A percentile compares a stretch with the other conserved stretches of the same genome.
Conservation (phyloP, 2,797 vertebrate genomes). For the Vireo griseus region DNA sequence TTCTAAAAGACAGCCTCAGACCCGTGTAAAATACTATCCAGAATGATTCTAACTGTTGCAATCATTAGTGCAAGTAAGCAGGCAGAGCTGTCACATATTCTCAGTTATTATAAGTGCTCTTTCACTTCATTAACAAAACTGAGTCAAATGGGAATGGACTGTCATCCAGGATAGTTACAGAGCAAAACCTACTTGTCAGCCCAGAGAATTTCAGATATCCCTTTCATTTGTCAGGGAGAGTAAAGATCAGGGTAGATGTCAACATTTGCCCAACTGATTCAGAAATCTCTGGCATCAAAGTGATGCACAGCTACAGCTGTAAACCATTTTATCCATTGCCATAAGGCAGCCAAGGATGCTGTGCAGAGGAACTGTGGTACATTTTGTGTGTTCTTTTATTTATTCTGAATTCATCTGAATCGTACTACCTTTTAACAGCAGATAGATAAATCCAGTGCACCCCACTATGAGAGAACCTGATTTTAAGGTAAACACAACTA, state of each 20-base stretch:
- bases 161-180: neutral
- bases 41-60: neutral
- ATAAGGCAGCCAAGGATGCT: neutral
- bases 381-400: neutral
- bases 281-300: neutral
- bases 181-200: neutral
- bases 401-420: neutral
- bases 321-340: neutral
- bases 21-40: neutral
- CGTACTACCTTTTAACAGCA: neutral
- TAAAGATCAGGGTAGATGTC: neutral
- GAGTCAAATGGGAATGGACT: neutral
- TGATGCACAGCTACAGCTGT: neutral
- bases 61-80: neutral
- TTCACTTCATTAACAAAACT: neutral
- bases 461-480: neutral
- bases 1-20: neutral
- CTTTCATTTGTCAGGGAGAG: neutral
- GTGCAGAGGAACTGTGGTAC: neutral
- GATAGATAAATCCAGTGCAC: neutral
- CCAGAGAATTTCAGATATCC: neutral
- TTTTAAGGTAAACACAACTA: neutral
- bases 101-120: neutral
- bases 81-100: neutral
- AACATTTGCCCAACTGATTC: neutral